phyloP scores from a whole-genome alignment of 1,140 invertebrate species.

The Micrasema minimum region DNA sequence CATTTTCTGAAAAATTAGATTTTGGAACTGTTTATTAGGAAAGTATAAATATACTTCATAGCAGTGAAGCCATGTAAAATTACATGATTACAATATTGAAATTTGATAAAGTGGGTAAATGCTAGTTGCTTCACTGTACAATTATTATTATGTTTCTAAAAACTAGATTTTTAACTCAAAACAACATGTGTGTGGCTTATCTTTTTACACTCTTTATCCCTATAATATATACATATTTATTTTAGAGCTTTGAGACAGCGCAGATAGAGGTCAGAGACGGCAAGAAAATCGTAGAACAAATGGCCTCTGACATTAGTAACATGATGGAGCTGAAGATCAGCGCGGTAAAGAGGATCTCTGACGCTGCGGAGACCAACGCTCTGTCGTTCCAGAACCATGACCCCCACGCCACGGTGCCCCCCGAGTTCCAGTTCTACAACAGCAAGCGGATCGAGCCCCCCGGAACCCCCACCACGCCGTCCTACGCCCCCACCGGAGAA shows the following conservation, averaged over 20 bases:
- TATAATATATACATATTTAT: too few species aligned
- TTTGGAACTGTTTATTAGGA: too few species aligned
- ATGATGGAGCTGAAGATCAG: slow-evolving; percentile 89
- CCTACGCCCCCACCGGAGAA: slow-evolving; percentile 65
- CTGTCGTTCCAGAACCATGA: slow-evolving; percentile 64
- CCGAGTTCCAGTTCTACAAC: slow-evolving; percentile 77
- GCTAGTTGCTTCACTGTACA: too few species aligned
- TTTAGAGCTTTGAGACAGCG: slow-evolving; percentile 79
- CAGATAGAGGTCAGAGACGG: slow-evolving; percentile 77
- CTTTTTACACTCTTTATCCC: too few species aligned
- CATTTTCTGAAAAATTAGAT: too few species aligned
- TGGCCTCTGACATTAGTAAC: slow-evolving; percentile 80
- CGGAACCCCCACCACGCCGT: slow-evolving; percentile 62
- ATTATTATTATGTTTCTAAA: too few species aligned
- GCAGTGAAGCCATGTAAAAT: too few species aligned
- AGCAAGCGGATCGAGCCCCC: slow-evolving; percentile 75
- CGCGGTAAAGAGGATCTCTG: slow-evolving; percentile 85
- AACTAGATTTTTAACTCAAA: too few species aligned
- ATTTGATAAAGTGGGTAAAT: too few species aligned
- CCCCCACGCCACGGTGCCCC: slow-evolving; percentile 68
- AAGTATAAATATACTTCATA: too few species aligned
- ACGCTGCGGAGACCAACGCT: slow-evolving; percentile 81
- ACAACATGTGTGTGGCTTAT: too few species aligned
- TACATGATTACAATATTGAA: too few species aligned
- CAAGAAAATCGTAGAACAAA: slow-evolving; percentile 76